phyloP scores from a whole-genome alignment of 2,888 invertebrate genomes.

The Nemotelus nigrinus region DNA sequence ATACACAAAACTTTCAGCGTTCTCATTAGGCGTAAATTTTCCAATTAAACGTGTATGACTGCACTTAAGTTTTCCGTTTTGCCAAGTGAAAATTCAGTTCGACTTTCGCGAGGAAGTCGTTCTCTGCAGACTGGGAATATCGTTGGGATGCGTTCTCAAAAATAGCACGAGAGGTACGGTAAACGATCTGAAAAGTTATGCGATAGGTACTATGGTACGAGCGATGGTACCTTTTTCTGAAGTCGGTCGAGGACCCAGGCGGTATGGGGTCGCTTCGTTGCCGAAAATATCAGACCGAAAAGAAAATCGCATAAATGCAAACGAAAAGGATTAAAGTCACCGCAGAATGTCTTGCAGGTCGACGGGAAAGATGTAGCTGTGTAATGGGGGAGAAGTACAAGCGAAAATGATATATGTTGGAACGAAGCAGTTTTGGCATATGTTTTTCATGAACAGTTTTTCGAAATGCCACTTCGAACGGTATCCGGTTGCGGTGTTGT shows the following conservation, averaged over 20 bases:
- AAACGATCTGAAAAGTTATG: conserved; percentile 43
- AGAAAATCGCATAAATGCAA: conserved; percentile 33
- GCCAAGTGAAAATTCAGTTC: conserved; percentile 25
- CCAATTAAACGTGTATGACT: conserved; percentile 45
- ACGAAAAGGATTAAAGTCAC: conserved; percentile 40
- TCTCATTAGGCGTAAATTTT: conserved; percentile 45
- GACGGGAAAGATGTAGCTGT: background rate
- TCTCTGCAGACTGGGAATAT: conserved; percentile 6
- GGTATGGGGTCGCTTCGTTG: background rate
- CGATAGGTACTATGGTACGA: background rate
- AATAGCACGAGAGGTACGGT: background rate
- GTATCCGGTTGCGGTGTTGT: background rate
- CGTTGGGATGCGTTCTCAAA: conserved; percentile 14
- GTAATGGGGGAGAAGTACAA: background rate
- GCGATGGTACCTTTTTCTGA: conserved; percentile 2
- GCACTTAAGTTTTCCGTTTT: conserved; percentile 45
- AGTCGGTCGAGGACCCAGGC: background rate
- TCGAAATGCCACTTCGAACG: background rate
- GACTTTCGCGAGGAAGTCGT: background rate
- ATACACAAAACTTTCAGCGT: conserved; percentile 32
- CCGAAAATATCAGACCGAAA: conserved; percentile 19
- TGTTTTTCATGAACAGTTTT: conserved; percentile 36
- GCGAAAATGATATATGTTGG: conserved; percentile 16
- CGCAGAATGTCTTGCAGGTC: conserved; percentile 31
- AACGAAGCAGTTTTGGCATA: conserved; percentile 12